phyloP scores from a whole-genome alignment of 2,797 vertebrate species.

The Brachyalestes nurse region DNA sequence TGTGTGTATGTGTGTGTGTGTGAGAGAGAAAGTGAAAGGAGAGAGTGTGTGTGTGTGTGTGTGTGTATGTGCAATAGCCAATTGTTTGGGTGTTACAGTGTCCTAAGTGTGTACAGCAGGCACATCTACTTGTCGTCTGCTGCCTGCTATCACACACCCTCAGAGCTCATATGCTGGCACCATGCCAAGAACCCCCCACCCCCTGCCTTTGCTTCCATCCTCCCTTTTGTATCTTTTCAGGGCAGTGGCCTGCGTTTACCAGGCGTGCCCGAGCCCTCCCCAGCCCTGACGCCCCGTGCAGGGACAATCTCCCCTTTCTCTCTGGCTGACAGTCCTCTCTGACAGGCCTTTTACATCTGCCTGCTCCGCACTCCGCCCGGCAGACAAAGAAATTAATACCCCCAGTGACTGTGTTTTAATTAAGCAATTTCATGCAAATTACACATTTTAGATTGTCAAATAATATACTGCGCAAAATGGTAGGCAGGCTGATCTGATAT shows the following conservation, averaged over 20 bases:
- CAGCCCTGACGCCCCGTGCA: constrained; percentile 59
- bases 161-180: constrained; percentile 66
- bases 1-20: too few species aligned
- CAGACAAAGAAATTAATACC: constrained; percentile 99
- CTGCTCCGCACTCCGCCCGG: constrained; percentile 94
- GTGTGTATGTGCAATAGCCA: neutral
- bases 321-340: constrained; percentile 96
- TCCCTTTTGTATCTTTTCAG: constrained; percentile 52
- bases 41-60: too few species aligned
- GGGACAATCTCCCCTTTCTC: constrained; percentile 73
- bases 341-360: constrained; percentile 98
- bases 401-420: constrained; percentile 99
- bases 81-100: constrained; percentile 8
- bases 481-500: constrained; percentile 99
- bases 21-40: too few species aligned
- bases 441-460: constrained; percentile 99
- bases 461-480: constrained; percentile 99
- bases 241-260: constrained; percentile 80
- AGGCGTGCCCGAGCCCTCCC: constrained; percentile 92
- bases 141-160: constrained; percentile 57
- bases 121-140: constrained; percentile 46
- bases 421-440: constrained; percentile 99
- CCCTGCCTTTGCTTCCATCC: constrained; percentile 6
- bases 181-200: constrained; percentile 61
- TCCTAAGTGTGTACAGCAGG: constrained; percentile 3